Conservation (phyloP, 2,797 vertebrate species). For the Coregonus ussuriensis region DNA sequence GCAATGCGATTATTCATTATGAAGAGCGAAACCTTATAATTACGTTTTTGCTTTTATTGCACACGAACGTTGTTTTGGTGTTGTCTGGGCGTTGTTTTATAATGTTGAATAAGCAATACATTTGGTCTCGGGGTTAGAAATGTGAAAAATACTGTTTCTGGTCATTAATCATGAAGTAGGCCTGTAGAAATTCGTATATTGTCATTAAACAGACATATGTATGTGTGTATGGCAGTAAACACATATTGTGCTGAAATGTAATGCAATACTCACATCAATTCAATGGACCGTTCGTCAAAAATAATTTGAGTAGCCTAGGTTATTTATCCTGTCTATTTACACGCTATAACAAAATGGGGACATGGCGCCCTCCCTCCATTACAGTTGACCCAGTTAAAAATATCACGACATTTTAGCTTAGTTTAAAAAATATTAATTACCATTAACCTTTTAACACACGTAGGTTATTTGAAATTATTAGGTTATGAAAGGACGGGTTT, state of each 20-base stretch:
- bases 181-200: neutral
- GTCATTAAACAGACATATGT: neutral
- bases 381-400: slow-evolving; percentile 10
- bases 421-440: neutral
- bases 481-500: neutral
- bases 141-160: neutral
- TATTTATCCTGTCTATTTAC: neutral
- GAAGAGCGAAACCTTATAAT: neutral
- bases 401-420: neutral
- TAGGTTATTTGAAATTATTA: neutral
- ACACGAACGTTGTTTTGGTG: neutral
- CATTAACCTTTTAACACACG: neutral
- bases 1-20: neutral
- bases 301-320: neutral
- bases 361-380: neutral
- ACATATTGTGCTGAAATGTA: neutral
- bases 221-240: neutral
- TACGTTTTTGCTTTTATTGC: neutral
- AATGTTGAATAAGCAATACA: neutral
- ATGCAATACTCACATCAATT: neutral
- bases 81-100: neutral
- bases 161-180: neutral
- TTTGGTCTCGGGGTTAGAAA: neutral
- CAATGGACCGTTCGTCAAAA: neutral
- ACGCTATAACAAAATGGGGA: slow-evolving; percentile 9